Conservation (phyloP, 2,888 invertebrate species). For the Scrobipalpa atriplicella region DNA sequence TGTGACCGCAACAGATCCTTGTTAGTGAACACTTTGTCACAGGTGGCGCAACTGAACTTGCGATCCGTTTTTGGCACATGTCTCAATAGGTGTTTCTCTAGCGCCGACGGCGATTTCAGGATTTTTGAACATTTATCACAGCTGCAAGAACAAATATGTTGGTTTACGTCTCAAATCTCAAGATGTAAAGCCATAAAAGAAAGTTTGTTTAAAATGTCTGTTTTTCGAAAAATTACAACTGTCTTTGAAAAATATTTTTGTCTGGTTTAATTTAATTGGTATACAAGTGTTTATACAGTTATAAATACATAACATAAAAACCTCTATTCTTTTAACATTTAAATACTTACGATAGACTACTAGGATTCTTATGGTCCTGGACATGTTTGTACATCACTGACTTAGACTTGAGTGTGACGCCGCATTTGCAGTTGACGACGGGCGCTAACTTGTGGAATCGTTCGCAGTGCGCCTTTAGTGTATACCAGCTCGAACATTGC, state of each 20-base stretch:
- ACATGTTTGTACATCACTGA: constrained; percentile 80
- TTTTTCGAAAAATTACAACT: too few relatives aligned
- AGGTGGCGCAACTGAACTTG: constrained; percentile 71
- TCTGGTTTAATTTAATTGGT: too few relatives aligned
- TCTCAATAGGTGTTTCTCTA: constrained; percentile 77
- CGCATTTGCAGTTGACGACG: constrained; percentile 73
- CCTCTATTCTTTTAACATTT: background rate
- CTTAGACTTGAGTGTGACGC: constrained; percentile 75
- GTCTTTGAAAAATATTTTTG: too few relatives aligned
- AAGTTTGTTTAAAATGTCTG: too few relatives aligned
- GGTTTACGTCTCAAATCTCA: too few relatives aligned
- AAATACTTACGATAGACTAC: constrained; percentile 70
- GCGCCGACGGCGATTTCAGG: constrained; percentile 70
- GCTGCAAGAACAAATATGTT: constrained; percentile 50
- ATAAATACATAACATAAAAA: too few relatives aligned
- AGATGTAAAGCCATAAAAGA: too few relatives aligned
- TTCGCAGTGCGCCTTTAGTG: constrained; percentile 67
- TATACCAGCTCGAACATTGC: constrained; percentile 75
- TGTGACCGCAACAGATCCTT: constrained; percentile 79
- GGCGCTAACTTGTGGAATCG: constrained; percentile 62
- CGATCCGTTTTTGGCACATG: constrained; percentile 80
- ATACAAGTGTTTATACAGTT: too few relatives aligned
- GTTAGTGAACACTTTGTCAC: constrained; percentile 74
- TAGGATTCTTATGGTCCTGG: constrained; percentile 77
- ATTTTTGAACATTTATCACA: constrained; percentile 81